Evolutionary conservation across 2,797 vertebrate genomes (phyloP).

Genomic region (Melanotaenia trifasciata): DNA sequence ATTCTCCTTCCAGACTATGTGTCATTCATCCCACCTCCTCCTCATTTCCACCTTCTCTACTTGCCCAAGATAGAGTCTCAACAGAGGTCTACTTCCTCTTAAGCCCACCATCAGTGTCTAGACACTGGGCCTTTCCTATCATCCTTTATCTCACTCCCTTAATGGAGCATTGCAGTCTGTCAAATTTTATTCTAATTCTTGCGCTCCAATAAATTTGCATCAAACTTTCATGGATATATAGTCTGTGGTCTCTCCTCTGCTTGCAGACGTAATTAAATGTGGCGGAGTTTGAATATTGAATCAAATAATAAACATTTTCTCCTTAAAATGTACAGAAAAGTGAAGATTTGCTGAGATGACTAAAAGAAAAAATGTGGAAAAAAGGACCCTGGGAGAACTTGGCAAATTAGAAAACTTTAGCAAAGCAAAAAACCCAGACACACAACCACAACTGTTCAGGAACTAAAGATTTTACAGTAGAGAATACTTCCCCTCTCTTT

Average conservation of each 20-base stretch:
- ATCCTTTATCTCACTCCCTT: background rate
- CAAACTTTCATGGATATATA: background rate
- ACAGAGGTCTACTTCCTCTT: no score
- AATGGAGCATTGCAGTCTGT: background rate
- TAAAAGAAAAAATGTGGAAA: background rate
- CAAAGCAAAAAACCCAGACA: background rate
- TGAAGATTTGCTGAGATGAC: background rate
- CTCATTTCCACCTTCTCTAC: background rate
- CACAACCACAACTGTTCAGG: background rate
- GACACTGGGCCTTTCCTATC: no score
- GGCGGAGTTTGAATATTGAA: background rate
- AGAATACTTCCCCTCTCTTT: conserved; percentile 44
- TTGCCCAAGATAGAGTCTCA: background rate
- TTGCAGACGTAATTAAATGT: background rate
- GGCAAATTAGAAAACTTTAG: background rate
- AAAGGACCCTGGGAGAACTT: background rate
- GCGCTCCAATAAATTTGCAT: background rate
- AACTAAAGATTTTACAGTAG: background rate
- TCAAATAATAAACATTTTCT: no score
- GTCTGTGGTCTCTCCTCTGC: background rate
- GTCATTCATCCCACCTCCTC: background rate
- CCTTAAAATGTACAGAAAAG: background rate
- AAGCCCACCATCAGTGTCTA: background rate
- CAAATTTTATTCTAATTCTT: background rate
- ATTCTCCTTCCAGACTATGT: background rate